These are phyloP conservation scores for Drosophila kanekoi DNA, from an alignment of 2,888 invertebrate genomes.

Conservation along the genomic window DNA sequence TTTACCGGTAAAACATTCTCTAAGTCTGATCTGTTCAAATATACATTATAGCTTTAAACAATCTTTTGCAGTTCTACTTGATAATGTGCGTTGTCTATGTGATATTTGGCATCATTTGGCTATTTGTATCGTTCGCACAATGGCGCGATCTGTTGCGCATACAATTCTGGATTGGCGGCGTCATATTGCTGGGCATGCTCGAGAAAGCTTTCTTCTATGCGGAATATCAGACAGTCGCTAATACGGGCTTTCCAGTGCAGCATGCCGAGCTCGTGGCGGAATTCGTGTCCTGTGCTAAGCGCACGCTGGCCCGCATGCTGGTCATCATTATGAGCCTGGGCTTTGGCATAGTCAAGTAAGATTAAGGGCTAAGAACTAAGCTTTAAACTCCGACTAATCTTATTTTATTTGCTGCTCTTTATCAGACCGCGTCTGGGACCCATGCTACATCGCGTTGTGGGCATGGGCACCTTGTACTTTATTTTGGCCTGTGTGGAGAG, in stretches of 20 bases:
- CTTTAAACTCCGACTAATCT: neutral
- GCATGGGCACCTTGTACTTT: conserved; percentile 93
- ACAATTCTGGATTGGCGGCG: conserved; percentile 98
- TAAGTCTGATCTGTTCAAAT: neutral
- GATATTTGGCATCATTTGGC: conserved; percentile 92
- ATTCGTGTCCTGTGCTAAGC: conserved; percentile 95
- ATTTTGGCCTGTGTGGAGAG: conserved; percentile 94
- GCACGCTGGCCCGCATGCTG: conserved; percentile 95
- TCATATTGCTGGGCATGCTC: conserved; percentile 94
- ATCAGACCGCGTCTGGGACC: conserved; percentile 94
- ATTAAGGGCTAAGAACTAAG: neutral
- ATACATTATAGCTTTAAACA: neutral
- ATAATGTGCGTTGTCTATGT: conserved; percentile 95
- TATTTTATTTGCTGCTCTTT: neutral
- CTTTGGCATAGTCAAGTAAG: conserved; percentile 96
- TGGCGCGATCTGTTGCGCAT: conserved; percentile 96
- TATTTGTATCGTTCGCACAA: conserved; percentile 92
- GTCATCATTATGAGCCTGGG: conserved; percentile 97
- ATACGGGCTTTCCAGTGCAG: conserved; percentile 88
- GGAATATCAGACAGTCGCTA: conserved; percentile 92
- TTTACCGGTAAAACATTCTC: conserved; percentile 87
- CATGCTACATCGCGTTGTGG: conserved; percentile 94
- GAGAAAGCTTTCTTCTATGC: conserved; percentile 96
- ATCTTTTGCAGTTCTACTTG: conserved; percentile 91
- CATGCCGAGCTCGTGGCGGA: conserved; percentile 94